Evolutionary conservation across 1,140 invertebrate genomes (phyloP), one percentile per base, ranked within the genome.

Genomic region (Vanessa tameamea): DNA sequence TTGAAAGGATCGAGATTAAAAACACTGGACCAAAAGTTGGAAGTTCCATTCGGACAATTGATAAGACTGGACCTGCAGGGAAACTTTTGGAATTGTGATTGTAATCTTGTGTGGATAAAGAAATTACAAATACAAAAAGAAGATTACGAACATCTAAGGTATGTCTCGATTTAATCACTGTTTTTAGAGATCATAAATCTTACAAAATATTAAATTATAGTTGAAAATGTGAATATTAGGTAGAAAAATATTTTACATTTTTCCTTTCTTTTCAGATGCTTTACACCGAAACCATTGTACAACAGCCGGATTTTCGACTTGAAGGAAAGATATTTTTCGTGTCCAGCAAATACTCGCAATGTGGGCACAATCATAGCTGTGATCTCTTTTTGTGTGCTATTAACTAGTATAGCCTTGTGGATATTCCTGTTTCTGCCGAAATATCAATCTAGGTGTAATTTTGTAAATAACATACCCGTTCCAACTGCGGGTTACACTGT

Each of bases 41-140:
- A 73, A 51, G 79, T 82, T 1, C 85, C 90, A 0, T 87, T 93
- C 72, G 88, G 87, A 7, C 83, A 81, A 31, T 72, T 93, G 13
- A 72, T 78, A 7, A 75, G 77, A 50, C 71, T 93, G 51, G 90
- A 93, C 73, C 73, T 93, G 1, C 89, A 93, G 70, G 90, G 90
- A 0, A 93, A 93, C 73, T 80, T 86, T 8, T 93, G 92, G 92
- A 78, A 78, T 11, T 93, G 92, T 69, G 88, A 93, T 74, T 93
- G 92, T 70, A 79, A 84, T 26, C 69, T 93, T 0, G 51, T 72
- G n/a, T 93, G 92, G 92, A 31, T 93, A 20, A 87, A 89, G 71
- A 51, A 77, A 47, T 71, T 93, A 13, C 88, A 92, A 72, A 88
- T 93, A 53, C 47, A 78, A 13, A 75, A 84, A 8, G 72, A 82